Base-by-base conservation (phyloP, 2,113 vertebrate genomes). In the Trinectes maculatus region DNA sequence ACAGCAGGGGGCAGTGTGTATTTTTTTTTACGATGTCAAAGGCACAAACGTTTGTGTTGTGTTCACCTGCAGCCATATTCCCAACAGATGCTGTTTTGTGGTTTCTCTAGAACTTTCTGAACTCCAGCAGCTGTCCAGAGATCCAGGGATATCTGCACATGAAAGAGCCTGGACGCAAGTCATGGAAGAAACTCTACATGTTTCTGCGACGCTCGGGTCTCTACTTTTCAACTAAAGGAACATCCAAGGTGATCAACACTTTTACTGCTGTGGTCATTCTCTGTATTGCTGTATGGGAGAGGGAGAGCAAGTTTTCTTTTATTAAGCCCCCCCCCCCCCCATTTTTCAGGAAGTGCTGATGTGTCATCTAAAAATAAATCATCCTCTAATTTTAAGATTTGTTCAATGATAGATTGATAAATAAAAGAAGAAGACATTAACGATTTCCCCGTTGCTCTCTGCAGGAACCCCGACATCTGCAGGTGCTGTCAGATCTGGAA, bases 151-250 rank as follows among this genome's bases (percentile, higher is more conserved):
- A 92, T 85, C 87, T 99, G 83, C 92, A 96, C 36, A 90, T 98
- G 82, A 99, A 98, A 84, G 98, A 99, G 47, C 86, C 95, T 9
- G 96, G 96, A 33, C 94, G 94, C 52, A 98, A 95, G 79, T 99
- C 98, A 0, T 99, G 98, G 98, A 98, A 98, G 87, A 98, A 95
- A 74, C 81, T 97, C 48, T 97, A 94, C 65, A 94, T 96, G 86
- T 98, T 95, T 86, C 86, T 99, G 89, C 93, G 98, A 16, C 92
- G 96, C 62, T 99, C 98, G 0, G 98, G 98, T 49, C 94, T 99
- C 62, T 99, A 99, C 71, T 98, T 88, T 86, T 99, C 98, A 66
- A 96, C 95, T 22, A 99, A 99, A 94, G 98, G 96, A 85, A 95
- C 93, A 51, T 99, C 98, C 28, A 99, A 98, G 95, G 98, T 96